Evolutionary conservation across 2,113 vertebrate species (phyloP), one percentile per base, ranked within the genome.

Genomic region (Bos indicus): DNA sequence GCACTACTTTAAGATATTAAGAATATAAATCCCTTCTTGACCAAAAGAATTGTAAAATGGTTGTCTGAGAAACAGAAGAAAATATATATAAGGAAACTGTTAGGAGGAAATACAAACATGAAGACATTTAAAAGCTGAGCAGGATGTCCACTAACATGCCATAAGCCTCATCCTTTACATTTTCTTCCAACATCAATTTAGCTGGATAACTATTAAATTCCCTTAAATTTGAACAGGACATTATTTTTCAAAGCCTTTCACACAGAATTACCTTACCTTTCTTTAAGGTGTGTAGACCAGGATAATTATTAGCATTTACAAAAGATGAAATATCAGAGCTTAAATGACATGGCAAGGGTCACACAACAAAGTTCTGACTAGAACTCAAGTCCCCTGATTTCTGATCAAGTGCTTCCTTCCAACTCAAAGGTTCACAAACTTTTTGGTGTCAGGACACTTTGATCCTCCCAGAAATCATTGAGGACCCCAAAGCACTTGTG

Each of bases 271-370:
- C 30, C 36, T 90, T 91, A 80, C 62, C 86, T 67, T 92, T 74
- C 51, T 91, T 93, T 91, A 94, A 91, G 40, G 19, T 74, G 54
- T 81, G 14, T 54, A 96, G 62, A 77, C 21, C 14, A 91, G 36
- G 23, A 25, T 33, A 83, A 88, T 88, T 8, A 19, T 85, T 33
- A 93, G 40, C n/a, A 93, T 62, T 84, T 95, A 88, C 14, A 86
- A 82, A 95, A 19, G 25, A 96, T 19, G 28, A 94, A 98, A 97
- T 56, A 0, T 6, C 67, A 97, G 64, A 90, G 78, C 82, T 91
- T 26, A 95, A 89, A 85, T 52, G 11, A 97, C 62, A 98, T 96
- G 80, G 83, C 71, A 57, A 57, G 62, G 21, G 62, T 91, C 89
- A 90, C 59, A 92, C 5, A 90, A 52, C 40, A 62, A 60, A 96